phyloP scores from a whole-genome alignment of 2,797 vertebrate species.

The Anableps anableps region DNA sequence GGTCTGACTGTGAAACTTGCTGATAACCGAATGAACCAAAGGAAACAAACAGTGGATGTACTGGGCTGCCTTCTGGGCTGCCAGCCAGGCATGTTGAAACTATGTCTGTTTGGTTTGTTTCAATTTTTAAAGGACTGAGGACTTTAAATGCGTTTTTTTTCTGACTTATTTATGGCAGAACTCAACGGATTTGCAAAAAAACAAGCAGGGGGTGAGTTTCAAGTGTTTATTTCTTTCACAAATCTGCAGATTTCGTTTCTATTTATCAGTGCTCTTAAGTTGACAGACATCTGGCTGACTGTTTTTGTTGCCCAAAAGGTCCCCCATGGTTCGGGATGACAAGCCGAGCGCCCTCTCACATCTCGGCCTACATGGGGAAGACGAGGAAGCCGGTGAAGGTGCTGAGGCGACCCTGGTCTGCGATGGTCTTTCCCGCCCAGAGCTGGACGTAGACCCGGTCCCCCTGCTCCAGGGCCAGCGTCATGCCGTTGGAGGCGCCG shows the following conservation, averaged over 20 bases:
- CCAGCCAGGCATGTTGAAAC: too few relatives aligned
- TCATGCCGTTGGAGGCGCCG: slow-evolving; percentile 22
- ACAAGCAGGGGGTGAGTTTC: neutral
- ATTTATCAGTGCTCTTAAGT: neutral
- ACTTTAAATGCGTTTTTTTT: neutral
- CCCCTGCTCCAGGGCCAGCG: slow-evolving; percentile 23
- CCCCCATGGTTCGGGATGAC: neutral
- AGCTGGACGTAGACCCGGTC: slow-evolving; percentile 23
- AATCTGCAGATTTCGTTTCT: neutral
- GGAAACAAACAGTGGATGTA: neutral
- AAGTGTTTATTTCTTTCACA: neutral
- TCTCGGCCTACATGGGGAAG: slow-evolving; percentile 14
- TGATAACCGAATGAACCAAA: neutral
- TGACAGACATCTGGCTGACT: too few relatives aligned
- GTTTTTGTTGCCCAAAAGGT: too few relatives aligned
- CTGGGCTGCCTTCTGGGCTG: too few relatives aligned
- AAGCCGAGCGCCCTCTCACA: too few relatives aligned
- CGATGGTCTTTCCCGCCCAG: neutral
- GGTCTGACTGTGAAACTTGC: neutral
- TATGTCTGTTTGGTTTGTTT: neutral
- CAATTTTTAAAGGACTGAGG: neutral
- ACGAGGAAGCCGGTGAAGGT: slow-evolving; percentile 48
- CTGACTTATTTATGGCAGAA: neutral
- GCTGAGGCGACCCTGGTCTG: slow-evolving; percentile 26
- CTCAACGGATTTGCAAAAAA: neutral